Percentiles rank a stretch among this genome's conserved stretches.
Conservation (phyloP, 2,888 invertebrate genomes). For the Deroplatys truncata region DNA sequence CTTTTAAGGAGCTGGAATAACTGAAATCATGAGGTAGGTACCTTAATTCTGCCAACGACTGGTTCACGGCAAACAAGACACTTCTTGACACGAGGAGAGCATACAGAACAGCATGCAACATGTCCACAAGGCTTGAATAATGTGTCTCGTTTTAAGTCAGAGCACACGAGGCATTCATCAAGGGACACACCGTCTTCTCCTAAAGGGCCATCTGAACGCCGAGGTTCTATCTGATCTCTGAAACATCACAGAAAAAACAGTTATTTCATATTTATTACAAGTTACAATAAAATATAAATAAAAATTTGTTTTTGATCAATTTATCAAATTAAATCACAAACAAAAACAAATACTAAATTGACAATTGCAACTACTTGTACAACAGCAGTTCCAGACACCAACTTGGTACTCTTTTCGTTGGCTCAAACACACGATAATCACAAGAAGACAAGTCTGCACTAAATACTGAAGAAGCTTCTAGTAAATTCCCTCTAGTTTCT, state of each 20-base stretch:
- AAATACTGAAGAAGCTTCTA: too few species aligned
- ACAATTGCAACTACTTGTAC: too few species aligned
- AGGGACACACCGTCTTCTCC: constrained; percentile 49
- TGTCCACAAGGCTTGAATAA: constrained; percentile 90
- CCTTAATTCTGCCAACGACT: constrained; percentile 74
- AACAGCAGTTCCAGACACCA: too few species aligned
- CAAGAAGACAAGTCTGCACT: too few species aligned
- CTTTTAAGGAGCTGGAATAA: too few species aligned
- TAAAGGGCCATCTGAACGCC: constrained; percentile 31
- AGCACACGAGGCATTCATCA: constrained; percentile 93
- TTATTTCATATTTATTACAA: background rate
- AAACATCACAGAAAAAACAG: background rate
- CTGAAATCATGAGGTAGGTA: constrained; percentile 37
- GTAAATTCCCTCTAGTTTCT: too few species aligned
- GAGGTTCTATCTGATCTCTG: constrained; percentile 38
- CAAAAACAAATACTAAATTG: too few species aligned
- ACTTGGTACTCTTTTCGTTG: too few species aligned
- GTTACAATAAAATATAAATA: too few species aligned
- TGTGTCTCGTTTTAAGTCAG: constrained; percentile 87
- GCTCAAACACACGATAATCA: too few species aligned
- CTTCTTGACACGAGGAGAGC: constrained; percentile 87
- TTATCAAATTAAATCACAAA: too few species aligned
- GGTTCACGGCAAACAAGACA: constrained; percentile 88
- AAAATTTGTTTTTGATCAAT: too few species aligned
- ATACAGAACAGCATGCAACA: constrained; percentile 87